Base-by-base conservation (phyloP, 2,888 invertebrate species). In the Hesperia comma region DNA sequence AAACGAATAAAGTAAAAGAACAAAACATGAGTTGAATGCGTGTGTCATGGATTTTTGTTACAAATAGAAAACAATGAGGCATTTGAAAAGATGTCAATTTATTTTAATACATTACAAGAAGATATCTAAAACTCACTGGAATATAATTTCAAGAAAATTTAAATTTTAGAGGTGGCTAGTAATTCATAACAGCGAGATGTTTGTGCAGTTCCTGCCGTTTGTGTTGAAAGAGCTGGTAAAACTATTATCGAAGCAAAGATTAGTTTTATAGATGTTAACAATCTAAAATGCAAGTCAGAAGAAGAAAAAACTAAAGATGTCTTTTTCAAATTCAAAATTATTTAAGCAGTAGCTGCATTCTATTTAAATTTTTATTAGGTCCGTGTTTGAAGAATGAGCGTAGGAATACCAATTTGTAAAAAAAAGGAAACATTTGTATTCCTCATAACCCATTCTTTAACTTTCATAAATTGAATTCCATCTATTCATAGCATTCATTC, bases 61-160 rank as follows among this genome's bases (percentile, higher is more conserved):
- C 74, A 66, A 75, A 74, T 72, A 75, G 77, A 76, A 71, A 71
- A 77, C 75, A 69, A 74, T 71, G 62, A 71, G 68, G 66, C 63
- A 60, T 69, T 70, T 71, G 67, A 70, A 26, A 74, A 72, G 68
- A 71, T 74, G 71, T 74, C 46, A 74, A 71, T 73, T 78, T 81
- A 86, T 87, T 88, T 88, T 88, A 88, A 88, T 79, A 90, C 89
- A 90, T 90, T 88, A 89, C 90, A 73, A 69, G 76, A 75, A 75
- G 70, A 70, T 68, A 73, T 74, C 72, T 76, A 61, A 43, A 79
- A 76, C 78, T 54, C 2, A 54, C 15, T 54, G 33, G 55, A 37
- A 21, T 46, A 21, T 56, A 55, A 63, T 12, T 53, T 64, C 41
- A 17, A 53, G 37, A 54, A 61, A 41, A 40, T 21, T 21, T 10